Base-by-base conservation (phyloP, 2,888 invertebrate genomes). In the Lordiphosa fenestrarum region DNA sequence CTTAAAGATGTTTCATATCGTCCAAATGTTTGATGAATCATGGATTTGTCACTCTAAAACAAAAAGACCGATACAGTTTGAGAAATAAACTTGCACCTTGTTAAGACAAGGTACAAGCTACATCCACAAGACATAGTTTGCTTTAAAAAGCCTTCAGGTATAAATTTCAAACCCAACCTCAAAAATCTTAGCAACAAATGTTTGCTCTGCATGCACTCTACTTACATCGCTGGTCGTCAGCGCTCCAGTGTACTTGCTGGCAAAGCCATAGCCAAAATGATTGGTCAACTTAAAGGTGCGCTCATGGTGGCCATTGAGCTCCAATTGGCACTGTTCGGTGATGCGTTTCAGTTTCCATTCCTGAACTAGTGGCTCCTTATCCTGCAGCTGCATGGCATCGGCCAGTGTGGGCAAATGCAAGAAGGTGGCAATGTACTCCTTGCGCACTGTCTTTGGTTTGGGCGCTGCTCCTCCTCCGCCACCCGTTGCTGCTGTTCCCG, bases 251-350 rank as follows among this genome's bases (percentile, higher is more conserved):
- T 71, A 85, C 53, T 69, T 70, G 37, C 86, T 74, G 23, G 81
- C 81, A 55, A 78, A 89, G 9, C 89, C 89, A 63, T 88, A 89
- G 25, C 71, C 59, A 53, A 74, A 89, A 41, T 84, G 69, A 21
- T 71, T 73, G 35, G 73, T 72, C 25, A 87, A 78, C 35, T 80
- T 71, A 6, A 68, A 59, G 15, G 64, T 52, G 19, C 69, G 74
- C 19, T 78, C 78, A 44, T 33, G 13, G 44, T 63, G 49, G 46
- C 70, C 66, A 44, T 88, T 87, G n/a, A 88, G 53, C 41, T 86
- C 75, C 19, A 89, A 55, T 53, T 82, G 78, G 68, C 89, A 89
- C 33, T 75, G 77, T 30, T 89, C 87, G 33, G 88, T 89, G 49
- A 88, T 86, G 48, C 86, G 83, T 46, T 74, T 81, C 6, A 89